Base-by-base conservation (phyloP, 2,888 invertebrate genomes). In the Epinotia bilunana region DNA sequence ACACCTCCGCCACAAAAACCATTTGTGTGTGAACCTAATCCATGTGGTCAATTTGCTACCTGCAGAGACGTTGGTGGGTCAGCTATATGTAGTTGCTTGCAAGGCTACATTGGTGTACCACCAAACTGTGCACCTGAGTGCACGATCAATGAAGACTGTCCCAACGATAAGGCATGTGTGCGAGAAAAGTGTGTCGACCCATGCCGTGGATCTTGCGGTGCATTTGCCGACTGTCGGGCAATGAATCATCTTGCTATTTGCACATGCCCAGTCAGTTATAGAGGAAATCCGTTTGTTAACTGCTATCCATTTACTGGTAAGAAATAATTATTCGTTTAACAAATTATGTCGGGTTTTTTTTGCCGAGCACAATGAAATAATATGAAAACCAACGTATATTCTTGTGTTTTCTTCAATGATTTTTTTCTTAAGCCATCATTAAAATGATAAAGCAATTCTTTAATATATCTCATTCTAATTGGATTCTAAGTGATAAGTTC, bases 161-260 rank as follows among this genome's bases (percentile, higher is more conserved):
- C 96, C 12, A 95, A 95, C 79, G 95, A 96, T 82, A 95, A 95
- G 85, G 96, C 97, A 60, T 97, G 97, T 85, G 94, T 96, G 16
- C 95, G 96, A 83, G 96, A 96, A 81, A 97, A 97, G 90, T 98
- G 98, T 87, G 92, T 92, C 28, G 95, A 96, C 87, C 97, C 97
- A 61, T 97, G 97, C 84, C 94, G 95, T 39, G 96, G 96, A 78
- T 95, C 95, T 18, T 96, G 96, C 84, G 97, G 96, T n/a, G 87
- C 94, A 20, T 95, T 96, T 83, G 95, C 97, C 0, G 93, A 95
- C 55, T 97, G 97, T 82, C 94, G 95, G 78, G 96, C 97, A 2
- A 93, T 95, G 83, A 96, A 97, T 83, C 97, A 97, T 85, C 95
- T 96, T 70, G 97, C 97, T 23, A 95, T 97, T 80, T 98, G 97